Evolutionary conservation across 2,113 vertebrate species (phyloP).

Genomic region (Nothobranchius furzeri): DNA sequence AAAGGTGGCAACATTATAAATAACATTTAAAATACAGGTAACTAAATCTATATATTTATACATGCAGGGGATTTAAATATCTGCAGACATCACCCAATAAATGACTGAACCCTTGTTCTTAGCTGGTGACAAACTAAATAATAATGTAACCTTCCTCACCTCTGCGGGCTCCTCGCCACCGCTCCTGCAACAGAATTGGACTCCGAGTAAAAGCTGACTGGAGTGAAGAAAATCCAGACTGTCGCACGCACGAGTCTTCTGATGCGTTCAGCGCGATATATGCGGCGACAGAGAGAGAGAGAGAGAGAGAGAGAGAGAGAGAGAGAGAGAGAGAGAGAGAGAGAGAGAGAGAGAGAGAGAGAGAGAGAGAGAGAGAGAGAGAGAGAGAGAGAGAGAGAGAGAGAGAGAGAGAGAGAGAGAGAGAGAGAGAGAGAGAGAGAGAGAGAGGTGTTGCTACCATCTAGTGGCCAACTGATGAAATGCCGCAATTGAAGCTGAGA

Average conservation of each 20-base stretch:
- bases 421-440: constrained; percentile 4
- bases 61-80: background rate
- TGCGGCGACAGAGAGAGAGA: constrained; percentile 3
- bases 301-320: constrained; percentile 8
- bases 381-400: constrained; percentile 6
- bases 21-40: too few species aligned
- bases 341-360: constrained; percentile 2
- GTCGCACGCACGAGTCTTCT: background rate
- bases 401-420: constrained; percentile 3
- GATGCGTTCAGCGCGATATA: constrained; percentile 25
- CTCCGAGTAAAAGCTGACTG: background rate
- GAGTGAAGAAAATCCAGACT: background rate
- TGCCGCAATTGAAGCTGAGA: background rate
- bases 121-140: constrained; percentile 15
- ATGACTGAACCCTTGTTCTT: too few species aligned
- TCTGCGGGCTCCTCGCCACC: constrained; percentile 50
- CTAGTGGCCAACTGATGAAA: constrained; percentile 19
- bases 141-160: constrained; percentile 39
- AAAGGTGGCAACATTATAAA: background rate
- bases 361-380: background rate
- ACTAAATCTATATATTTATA: too few species aligned
- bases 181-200: background rate
- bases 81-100: too few species aligned
- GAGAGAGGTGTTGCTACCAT: constrained; percentile 30
- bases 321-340: background rate